Evolutionary conservation across 35 echinoderm and acorn worm genomes (phyloP), one percentile per base, ranked within the genome.

Genomic region (Acanthaster planci): DNA sequence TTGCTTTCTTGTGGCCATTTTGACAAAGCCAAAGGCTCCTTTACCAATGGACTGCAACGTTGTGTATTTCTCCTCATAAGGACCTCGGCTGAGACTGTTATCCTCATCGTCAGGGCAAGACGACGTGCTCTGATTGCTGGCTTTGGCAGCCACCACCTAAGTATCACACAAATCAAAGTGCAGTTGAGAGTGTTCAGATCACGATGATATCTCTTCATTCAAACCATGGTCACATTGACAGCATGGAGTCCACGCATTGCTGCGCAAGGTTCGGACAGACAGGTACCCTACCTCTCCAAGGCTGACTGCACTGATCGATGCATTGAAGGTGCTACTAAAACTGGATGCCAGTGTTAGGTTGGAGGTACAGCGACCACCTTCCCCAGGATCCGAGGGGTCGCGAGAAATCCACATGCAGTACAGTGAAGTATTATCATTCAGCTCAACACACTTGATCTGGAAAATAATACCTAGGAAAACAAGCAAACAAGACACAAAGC

Each of bases 11-110:
- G 35, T 94, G 3, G 88, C 96, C 88, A 94, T 89, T 86, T 99
- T 99, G 35, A 99, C 96, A 59, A 99, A 99, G 38, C 96, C 96
- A 79, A 99, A 94, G 14, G 92, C 96, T 54, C 96, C 96, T 87
- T 99, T 99, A 22, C 96, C 96, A 21, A 99, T 99, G 52, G 88
- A 94, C 37, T 89, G 92, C 0, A 94, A 78, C 3, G 92, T 99
- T 22, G 51, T 84, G 27, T 99, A 99, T 37, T 90, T 68, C 27
- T 86, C 64, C 50, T 87, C 79, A 59, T 99, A 99, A 22, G 81
- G 76, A 52, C 96, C 96, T 26, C 32, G 52, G 8, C 96, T 92
- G 67, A 93, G 82, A 14, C 85, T 37, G 32, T 80, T 40, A 18
- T 87, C 51, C 26, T 99, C 96, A 23, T 93, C 88, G 39, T 94